Base-by-base conservation (phyloP, 2,113 vertebrate species). In the Coturnix japonica region DNA sequence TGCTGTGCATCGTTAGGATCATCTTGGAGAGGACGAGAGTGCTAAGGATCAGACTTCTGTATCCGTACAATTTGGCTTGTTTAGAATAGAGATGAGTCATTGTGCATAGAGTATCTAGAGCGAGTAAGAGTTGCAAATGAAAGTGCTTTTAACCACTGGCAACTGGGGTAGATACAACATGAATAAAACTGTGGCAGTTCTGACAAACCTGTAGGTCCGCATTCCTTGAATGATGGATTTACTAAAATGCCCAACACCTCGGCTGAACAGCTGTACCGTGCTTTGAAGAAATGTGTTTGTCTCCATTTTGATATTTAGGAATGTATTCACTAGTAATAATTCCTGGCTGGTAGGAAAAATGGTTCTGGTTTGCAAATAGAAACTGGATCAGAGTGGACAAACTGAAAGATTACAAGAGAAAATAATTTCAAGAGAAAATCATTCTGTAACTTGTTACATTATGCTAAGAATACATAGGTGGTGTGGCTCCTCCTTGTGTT, bases 401-500 rank as follows among this genome's bases (percentile, higher is more conserved):
- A 53, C 43, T 4, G 14, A 73, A 81, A 54, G 33, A 44, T 41
- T 66, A 14, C 59, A 35, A 41, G 15, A 44, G 13, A 41, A 72
- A 84, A 37, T 31, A 41, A 39, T 76, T 78, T 30, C 56, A 59
- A 13, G 49, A 92, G 87, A 54, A 81, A 67, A 72, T 13, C 56
- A 53, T 41, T 37, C 19, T 53, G n/a, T 64, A 57, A 19, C 39
- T 70, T 28, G 23, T 30, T 60, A 9, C 35, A 4, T 26, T 75
- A 41, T 10, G 7, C 16, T 80, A 66, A 35, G 53, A 87, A 74
- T 87, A 28, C 7, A 12, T 11, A 73, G n/a, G 84, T 91, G 16
- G 67, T 65, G 76, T 71, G 83, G 92, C 94, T 95, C 95, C 93
- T 93, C 94, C 91, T 89, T 89, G 94, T 91, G 89, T 87, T 69